These are phyloP conservation scores for Myopa tessellatipennis DNA, from an alignment of 2,888 invertebrate genomes.

Conservation along the genomic window DNA sequence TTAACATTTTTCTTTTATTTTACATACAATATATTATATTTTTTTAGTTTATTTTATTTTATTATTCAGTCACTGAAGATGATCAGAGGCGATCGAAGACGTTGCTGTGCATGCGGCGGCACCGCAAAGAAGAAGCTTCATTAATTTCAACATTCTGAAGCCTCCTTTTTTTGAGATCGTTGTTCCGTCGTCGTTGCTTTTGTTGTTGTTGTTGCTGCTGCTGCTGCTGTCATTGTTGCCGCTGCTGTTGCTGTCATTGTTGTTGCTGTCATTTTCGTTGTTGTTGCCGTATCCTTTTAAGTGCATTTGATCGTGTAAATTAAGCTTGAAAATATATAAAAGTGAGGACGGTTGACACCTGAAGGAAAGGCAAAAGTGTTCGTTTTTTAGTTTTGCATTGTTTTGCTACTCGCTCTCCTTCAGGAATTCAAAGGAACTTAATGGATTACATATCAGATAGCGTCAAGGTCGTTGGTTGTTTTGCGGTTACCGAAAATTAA, in stretches of 20 bases:
- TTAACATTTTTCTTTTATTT: neutral
- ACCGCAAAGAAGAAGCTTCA: slow-evolving; percentile 9
- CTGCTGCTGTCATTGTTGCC: neutral
- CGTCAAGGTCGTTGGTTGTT: slow-evolving; percentile 21
- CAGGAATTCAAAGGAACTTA: neutral
- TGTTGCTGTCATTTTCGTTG: slow-evolving; percentile 7
- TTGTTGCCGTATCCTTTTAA: slow-evolving; percentile 17
- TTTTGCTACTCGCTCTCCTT: neutral
- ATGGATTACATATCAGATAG: neutral
- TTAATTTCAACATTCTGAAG: slow-evolving; percentile 13
- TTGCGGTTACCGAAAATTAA: neutral
- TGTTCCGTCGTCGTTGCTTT: neutral
- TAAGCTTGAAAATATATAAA: slow-evolving; percentile 29
- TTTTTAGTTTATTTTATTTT: neutral
- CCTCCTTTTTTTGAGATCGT: neutral
- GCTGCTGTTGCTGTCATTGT: neutral
- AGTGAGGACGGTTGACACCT: slow-evolving; percentile 29
- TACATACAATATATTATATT: neutral
- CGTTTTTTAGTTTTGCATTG: neutral
- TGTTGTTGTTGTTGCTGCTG: neutral
- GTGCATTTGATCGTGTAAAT: slow-evolving; percentile 30
- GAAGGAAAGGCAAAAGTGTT: slow-evolving; percentile 12
- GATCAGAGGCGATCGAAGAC: neutral
- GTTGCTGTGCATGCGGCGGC: neutral
- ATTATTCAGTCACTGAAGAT: neutral